phyloP scores from a whole-genome alignment of 2,113 vertebrate species.

The Pedetes capensis region DNA sequence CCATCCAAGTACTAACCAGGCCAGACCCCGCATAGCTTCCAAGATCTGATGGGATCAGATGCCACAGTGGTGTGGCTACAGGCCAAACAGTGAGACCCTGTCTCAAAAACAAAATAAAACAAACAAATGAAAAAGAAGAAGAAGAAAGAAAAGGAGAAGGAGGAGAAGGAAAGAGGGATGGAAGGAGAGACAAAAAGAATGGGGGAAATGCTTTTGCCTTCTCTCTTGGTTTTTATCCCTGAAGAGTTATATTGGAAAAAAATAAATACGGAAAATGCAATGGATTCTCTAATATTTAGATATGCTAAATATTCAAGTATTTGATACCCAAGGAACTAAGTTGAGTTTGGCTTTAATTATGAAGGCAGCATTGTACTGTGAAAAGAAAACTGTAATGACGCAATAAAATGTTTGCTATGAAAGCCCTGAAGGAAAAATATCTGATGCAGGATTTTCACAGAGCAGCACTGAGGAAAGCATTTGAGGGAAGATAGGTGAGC shows the following conservation, averaged over 20 bases:
- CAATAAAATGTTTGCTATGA: neutral
- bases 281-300: neutral
- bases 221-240: neutral
- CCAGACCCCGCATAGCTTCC: no score
- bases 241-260: neutral
- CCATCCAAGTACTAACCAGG: no score
- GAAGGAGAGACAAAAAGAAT: neutral
- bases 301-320: neutral
- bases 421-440: neutral
- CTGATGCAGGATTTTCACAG: neutral
- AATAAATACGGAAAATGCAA: neutral
- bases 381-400: neutral
- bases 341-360: neutral
- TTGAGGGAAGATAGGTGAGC: neutral
- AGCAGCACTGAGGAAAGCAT: neutral
- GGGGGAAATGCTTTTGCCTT: no score
- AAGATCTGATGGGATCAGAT: no score
- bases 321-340: neutral
- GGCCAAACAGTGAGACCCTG: no score
- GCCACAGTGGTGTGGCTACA: no score
- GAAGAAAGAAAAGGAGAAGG: neutral
- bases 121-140: no score
- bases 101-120: no score
- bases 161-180: accelerated
- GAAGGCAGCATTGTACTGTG: neutral